A percentile compares a stretch with the other conserved stretches of the same genome.
These are phyloP conservation scores for Drosophila longiperda DNA, from an alignment of 2,888 invertebrate species.

Conservation along the genomic window DNA sequence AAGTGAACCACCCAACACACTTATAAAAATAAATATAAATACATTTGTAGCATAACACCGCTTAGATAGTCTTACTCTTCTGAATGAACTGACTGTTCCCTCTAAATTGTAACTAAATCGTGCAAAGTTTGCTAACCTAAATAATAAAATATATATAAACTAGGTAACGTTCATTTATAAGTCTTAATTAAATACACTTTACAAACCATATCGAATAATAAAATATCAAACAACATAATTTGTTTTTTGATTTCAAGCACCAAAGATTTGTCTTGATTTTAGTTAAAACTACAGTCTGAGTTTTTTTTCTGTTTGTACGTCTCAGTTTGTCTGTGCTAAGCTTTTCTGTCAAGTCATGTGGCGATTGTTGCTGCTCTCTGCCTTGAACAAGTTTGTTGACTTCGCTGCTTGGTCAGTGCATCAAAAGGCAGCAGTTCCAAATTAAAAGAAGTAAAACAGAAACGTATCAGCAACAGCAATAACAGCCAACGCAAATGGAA, in stretches of 20 bases:
- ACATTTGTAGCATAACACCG: neutral
- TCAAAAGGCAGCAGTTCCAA: conserved; percentile 31
- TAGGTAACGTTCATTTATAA: neutral
- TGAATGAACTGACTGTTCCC: neutral
- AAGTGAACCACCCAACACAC: conserved; percentile 29
- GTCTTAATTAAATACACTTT: neutral
- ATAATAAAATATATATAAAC: neutral
- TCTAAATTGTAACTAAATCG: too few species aligned
- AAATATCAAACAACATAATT: neutral
- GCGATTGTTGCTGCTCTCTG: conserved; percentile 34
- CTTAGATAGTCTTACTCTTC: conserved; percentile 1
- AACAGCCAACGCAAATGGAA: conserved; percentile 35
- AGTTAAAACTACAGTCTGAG: conserved; percentile 5
- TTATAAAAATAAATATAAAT: neutral
- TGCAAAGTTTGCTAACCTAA: neutral
- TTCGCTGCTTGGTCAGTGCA: conserved; percentile 58
- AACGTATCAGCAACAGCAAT: conserved; percentile 6
- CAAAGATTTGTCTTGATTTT: conserved; percentile 20
- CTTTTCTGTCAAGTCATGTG: conserved; percentile 65
- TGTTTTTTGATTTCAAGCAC: neutral
- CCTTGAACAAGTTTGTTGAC: conserved; percentile 76
- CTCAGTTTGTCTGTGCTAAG: conserved; percentile 18
- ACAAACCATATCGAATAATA: neutral
- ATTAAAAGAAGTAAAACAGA: conserved; percentile 13
- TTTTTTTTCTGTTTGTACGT: conserved; percentile 28